Percentiles rank a stretch among this genome's conserved stretches.
Evolutionary conservation across 2,797 vertebrate species (phyloP).

Genomic region (Trematomus bernacchii): DNA sequence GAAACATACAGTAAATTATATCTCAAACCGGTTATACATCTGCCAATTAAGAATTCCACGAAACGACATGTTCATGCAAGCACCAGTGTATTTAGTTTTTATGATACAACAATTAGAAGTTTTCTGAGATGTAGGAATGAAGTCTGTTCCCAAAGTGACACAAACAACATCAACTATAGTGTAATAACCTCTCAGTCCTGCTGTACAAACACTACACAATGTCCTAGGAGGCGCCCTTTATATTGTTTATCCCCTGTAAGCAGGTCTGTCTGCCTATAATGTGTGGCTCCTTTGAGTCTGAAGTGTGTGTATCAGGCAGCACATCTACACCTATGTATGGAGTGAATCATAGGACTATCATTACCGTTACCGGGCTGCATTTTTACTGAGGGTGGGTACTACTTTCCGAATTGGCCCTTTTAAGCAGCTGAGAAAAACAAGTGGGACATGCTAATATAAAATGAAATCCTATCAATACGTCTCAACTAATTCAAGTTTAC

Average conservation of each 20-base stretch:
- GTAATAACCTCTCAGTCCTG: background rate
- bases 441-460: background rate
- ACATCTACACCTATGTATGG: constrained; percentile 60
- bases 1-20: background rate
- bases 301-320: constrained; percentile 29
- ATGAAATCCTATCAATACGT: background rate
- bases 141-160: background rate
- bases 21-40: constrained; percentile 8
- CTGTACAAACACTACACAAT: background rate
- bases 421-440: constrained; percentile 1
- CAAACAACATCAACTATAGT: background rate
- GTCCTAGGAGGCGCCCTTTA: constrained; percentile 20
- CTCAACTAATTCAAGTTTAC: background rate
- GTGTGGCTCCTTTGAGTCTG: constrained; percentile 42
- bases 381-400: constrained; percentile 7
- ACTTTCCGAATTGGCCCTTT: constrained; percentile 24
- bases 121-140: background rate
- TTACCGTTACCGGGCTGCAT: constrained; percentile 49
- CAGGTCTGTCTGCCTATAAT: constrained; percentile 40
- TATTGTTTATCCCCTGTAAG: constrained; percentile 26
- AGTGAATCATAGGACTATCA: constrained; percentile 69
- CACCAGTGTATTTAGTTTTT: too few species aligned
- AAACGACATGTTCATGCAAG: too few species aligned
- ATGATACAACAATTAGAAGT: too few species aligned
- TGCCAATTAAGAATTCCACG: background rate